Percentiles rank a stretch among this genome's conserved stretches.
These are phyloP conservation scores for Ectemnius cavifrons DNA, from an alignment of 2,888 invertebrate genomes.

Conservation along the genomic window DNA sequence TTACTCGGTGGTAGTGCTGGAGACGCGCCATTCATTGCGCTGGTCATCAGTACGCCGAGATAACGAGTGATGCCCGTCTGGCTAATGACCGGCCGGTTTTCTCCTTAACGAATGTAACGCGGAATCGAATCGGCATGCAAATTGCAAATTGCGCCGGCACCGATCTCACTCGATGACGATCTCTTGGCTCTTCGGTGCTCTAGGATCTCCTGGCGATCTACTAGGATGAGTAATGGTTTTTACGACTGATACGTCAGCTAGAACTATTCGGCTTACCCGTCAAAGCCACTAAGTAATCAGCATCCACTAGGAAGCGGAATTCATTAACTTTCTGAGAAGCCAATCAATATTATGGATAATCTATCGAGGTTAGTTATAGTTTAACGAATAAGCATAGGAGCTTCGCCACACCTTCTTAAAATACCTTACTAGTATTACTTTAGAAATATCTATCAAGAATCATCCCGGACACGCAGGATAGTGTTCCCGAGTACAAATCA, in stretches of 20 bases:
- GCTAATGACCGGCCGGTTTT: slow-evolving; percentile 47
- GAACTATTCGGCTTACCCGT: slow-evolving; percentile 20
- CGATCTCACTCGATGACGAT: not conserved
- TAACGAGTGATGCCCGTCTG: slow-evolving; percentile 46
- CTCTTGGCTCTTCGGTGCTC: too few relatives aligned
- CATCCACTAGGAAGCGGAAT: not conserved
- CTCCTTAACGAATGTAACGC: slow-evolving; percentile 45
- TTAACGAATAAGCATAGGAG: too few relatives aligned
- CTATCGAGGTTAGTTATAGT: too few relatives aligned
- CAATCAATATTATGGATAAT: too few relatives aligned
- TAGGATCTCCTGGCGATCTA: slow-evolving; percentile 46
- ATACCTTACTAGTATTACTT: too few relatives aligned
- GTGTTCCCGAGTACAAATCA: too few relatives aligned
- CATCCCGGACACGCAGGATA: too few relatives aligned
- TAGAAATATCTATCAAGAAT: too few relatives aligned
- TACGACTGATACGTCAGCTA: slow-evolving; percentile 20
- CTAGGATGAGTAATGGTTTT: slow-evolving; percentile 46
- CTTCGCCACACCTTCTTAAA: too few relatives aligned
- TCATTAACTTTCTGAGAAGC: not conserved
- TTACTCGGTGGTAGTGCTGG: too few relatives aligned
- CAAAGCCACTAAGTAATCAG: slow-evolving; percentile 15
- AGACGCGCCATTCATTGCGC: slow-evolving; percentile 14
- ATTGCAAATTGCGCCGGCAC: slow-evolving; percentile 40
- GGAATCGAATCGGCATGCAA: slow-evolving; percentile 62
- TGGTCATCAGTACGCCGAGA: slow-evolving; percentile 33